phyloP scores from a whole-genome alignment of 2,113 vertebrate species.

The Cromileptes altivelis region DNA sequence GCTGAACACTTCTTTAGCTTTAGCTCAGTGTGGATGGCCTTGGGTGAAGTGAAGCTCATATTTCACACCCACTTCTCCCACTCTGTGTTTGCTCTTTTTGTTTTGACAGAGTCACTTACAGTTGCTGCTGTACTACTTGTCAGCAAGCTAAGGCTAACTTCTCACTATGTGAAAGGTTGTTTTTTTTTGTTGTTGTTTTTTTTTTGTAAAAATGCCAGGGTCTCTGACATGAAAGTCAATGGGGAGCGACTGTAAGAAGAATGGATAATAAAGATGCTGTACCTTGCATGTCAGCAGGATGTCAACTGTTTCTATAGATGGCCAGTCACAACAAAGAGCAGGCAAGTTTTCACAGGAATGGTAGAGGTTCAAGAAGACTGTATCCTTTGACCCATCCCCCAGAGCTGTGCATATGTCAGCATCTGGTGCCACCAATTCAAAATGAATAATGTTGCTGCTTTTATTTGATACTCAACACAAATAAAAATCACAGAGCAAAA shows the following conservation, averaged over 20 bases:
- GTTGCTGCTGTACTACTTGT: neutral
- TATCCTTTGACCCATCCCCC: neutral
- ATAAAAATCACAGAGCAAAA: no score
- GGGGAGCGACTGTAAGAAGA: neutral
- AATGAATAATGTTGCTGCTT: neutral
- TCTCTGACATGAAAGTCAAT: neutral
- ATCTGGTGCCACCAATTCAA: neutral
- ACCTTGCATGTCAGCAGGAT: neutral
- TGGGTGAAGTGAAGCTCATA: conserved; percentile 13
- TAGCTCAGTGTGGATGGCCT: neutral
- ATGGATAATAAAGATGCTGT: neutral
- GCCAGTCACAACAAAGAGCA: neutral
- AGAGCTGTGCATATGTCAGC: neutral
- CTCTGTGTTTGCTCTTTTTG: conserved; percentile 22
- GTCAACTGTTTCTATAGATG: neutral
- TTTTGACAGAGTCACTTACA: neutral
- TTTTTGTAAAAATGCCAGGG: neutral
- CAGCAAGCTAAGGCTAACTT: neutral
- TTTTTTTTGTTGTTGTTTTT: no score
- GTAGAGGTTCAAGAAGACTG: neutral
- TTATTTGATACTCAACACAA: neutral
- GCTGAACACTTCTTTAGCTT: conserved; percentile 18
- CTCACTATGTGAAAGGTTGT: neutral
- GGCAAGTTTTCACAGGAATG: neutral
- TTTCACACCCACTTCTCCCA: conserved; percentile 13